A percentile compares a stretch with the other conserved stretches of the same genome.
These are phyloP conservation scores for Netelia fuscicornis DNA, from an alignment of 2,888 invertebrate species.

Conservation along the genomic window DNA sequence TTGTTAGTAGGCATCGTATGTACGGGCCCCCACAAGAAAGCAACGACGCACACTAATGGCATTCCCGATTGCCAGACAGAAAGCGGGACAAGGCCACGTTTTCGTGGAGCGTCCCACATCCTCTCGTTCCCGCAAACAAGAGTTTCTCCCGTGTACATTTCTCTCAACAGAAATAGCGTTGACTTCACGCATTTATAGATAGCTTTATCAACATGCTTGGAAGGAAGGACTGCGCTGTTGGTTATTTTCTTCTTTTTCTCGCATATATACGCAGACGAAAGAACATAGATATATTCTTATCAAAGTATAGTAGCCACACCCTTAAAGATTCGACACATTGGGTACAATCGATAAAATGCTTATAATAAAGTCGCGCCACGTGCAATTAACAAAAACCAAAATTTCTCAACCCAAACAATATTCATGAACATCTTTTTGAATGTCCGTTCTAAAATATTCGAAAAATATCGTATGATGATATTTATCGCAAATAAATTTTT, in stretches of 20 bases:
- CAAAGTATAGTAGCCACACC: conserved; percentile 14
- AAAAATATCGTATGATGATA: too few relatives aligned
- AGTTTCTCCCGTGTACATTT: conserved; percentile 39
- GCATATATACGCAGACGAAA: neutral
- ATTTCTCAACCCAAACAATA: neutral
- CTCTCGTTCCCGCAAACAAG: conserved; percentile 68
- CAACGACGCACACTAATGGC: neutral
- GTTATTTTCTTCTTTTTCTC: conserved; percentile 16
- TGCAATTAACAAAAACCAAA: neutral
- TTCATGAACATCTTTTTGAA: neutral
- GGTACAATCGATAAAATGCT: conserved; percentile 35
- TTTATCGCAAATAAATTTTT: too few relatives aligned
- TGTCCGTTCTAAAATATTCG: too few relatives aligned
- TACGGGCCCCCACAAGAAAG: conserved; percentile 14
- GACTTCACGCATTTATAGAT: conserved; percentile 51
- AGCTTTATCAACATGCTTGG: conserved; percentile 12
- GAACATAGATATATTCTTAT: neutral
- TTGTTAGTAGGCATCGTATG: neutral
- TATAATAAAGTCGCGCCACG: neutral
- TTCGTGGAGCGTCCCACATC: conserved; percentile 75
- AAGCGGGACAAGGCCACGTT: conserved; percentile 78
- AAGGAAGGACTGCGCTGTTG: neutral
- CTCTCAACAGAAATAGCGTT: conserved; percentile 67
- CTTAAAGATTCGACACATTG: neutral
- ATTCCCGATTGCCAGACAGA: conserved; percentile 32